Evolutionary conservation across 2,797 vertebrate genomes (phyloP).

Genomic region (Potorous gilbertii): DNA sequence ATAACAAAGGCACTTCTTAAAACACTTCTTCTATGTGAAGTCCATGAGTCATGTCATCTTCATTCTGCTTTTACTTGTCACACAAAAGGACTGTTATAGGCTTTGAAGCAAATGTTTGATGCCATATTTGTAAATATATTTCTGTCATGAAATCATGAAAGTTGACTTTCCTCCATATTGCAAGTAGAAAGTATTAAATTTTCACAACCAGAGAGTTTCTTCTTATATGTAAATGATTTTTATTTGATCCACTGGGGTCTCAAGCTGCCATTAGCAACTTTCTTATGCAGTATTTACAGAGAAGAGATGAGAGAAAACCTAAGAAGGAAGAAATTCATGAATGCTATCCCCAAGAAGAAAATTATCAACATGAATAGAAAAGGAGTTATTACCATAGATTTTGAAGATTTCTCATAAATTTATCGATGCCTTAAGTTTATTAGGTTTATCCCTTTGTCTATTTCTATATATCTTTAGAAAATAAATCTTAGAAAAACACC

Average conservation of each 20-base stretch:
- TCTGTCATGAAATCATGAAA: neutral
- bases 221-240: neutral
- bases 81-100: neutral
- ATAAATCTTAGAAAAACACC: neutral
- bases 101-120: neutral
- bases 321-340: neutral
- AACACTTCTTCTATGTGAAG: neutral
- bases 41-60: neutral
- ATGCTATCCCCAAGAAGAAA: too few species aligned
- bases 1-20: neutral
- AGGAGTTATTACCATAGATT: neutral
- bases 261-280: neutral
- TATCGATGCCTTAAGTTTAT: neutral
- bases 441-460: neutral
- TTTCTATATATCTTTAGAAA: neutral
- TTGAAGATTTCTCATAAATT: neutral
- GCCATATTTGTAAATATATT: neutral
- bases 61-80: neutral
- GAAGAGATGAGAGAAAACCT: neutral
- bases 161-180: neutral
- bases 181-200: neutral
- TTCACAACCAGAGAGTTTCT: neutral
- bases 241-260: neutral
- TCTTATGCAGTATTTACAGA: neutral
- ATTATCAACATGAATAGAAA: neutral